A percentile compares a stretch with the other conserved stretches of the same genome.
phyloP scores from a whole-genome alignment of 2,113 vertebrate genomes.

The Castor canadensis region DNA sequence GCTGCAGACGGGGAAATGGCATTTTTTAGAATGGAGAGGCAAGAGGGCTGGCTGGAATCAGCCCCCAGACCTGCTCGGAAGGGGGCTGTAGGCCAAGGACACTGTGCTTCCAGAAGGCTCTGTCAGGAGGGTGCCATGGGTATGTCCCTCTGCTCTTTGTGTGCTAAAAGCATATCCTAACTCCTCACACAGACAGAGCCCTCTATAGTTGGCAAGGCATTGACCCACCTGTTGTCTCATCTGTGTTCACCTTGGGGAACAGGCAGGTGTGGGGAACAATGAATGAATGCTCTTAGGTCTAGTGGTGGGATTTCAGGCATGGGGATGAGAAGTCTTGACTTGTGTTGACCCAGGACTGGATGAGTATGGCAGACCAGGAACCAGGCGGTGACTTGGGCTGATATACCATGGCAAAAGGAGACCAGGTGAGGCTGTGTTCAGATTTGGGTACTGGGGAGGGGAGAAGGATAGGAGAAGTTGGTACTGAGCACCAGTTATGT shows the following conservation, averaged over 20 bases:
- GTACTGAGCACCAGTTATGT: background rate
- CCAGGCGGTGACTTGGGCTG: background rate
- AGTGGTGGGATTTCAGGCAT: background rate
- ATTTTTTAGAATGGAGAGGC: background rate
- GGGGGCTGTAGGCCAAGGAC: background rate
- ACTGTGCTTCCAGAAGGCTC: background rate
- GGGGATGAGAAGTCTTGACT: too few species aligned
- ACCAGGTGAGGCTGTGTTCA: background rate
- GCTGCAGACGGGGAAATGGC: conserved; percentile 63
- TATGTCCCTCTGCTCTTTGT: rapidly evolving
- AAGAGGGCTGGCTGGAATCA: background rate
- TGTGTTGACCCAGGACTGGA: background rate
- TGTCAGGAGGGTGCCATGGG: rapidly evolving
- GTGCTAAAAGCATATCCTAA: background rate
- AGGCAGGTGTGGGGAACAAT: rapidly evolving
- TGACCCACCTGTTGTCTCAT: background rate
- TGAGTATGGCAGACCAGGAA: background rate
- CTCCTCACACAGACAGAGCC: background rate
- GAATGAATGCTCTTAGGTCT: background rate
- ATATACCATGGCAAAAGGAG: background rate
- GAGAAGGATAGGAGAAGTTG: background rate
- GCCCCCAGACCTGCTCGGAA: background rate
- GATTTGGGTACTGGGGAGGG: background rate
- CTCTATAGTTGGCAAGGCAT: background rate
- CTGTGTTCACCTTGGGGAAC: background rate